Evolutionary conservation across 2,888 invertebrate genomes (phyloP), one percentile per base, ranked within the genome.

Genomic region (Drosophila quasianomalipes): DNA sequence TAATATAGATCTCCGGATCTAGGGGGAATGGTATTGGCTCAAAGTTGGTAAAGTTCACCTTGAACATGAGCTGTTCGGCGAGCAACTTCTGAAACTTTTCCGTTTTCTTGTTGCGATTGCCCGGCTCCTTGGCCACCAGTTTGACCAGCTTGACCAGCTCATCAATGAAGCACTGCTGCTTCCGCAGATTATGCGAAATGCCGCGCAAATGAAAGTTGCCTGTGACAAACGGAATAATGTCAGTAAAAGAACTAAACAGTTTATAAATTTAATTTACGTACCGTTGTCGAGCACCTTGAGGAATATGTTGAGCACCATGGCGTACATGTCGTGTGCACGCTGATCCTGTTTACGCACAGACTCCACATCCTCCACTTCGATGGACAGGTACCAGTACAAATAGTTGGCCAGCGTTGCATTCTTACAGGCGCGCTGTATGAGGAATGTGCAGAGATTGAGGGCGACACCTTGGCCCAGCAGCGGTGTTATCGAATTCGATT

Each of bases 321-420:
- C 94, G 93, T 99, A 99, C 98, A 99, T 98, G 85, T 96, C 96
- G 54, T 96, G 94, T 0, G 96, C 95, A 58, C 95, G 94, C 61
- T 95, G 94, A 91, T 98, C 97, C 92, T 97, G 97, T 83, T 96
- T 96, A 14, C 94, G 94, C 62, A 94, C 93, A 35, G 94, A 95
- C 92, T 96, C 96, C 80, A 96, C 96, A 93, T 98, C 98, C 93
- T 98, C 98, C 93, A 98, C 98, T 94, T 99, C 99, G 74, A 99
- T 97, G 70, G 97, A 95, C 80, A 98, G 94, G 94, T 98, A 98
- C 99, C 99, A 99, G 94, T 98, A 99, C 84, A 99, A 96, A 93
- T 99, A 99, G 94, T 99, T 99, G 57, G 98, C 98, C 54, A 99
- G 94, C 22, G 96, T 96, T 59, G 97, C 95, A 95, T 99, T 98